phyloP scores from a whole-genome alignment of 64 coral and sea anemone species.

The Pocillopora verrucosa region DNA sequence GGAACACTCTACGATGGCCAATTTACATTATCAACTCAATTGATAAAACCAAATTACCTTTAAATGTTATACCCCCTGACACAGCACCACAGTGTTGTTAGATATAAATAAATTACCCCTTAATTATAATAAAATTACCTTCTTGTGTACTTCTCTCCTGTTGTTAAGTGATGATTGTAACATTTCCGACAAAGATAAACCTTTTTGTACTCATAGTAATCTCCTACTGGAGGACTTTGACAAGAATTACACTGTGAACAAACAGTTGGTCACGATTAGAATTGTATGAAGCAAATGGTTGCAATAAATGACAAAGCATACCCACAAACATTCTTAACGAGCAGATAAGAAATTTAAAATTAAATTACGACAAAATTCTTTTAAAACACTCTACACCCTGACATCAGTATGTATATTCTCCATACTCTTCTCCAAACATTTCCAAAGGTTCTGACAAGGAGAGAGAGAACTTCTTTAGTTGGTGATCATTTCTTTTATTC shows the following conservation, averaged over 20 bases:
- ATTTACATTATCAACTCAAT: background rate
- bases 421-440: no score
- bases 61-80: no score
- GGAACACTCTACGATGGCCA: background rate
- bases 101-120: background rate
- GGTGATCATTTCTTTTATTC: no score
- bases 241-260: slow-evolving; percentile 83
- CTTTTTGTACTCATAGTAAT: slow-evolving; percentile 98
- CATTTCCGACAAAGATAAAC: slow-evolving; percentile 92
- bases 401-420: no score
- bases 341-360: background rate
- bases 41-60: background rate
- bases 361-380: no score
- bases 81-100: no score
- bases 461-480: no score
- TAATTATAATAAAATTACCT: slow-evolving; percentile 44
- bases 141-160: slow-evolving; percentile 74
- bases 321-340: background rate
- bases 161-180: slow-evolving; percentile 76
- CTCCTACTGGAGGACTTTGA: slow-evolving; percentile 76
- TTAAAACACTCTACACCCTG: no score
- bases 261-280: background rate
- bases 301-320: background rate
- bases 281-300: background rate
- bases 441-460: no score